Evolutionary conservation across 2,113 vertebrate genomes (phyloP).

Genomic region (Mus pahari): DNA sequence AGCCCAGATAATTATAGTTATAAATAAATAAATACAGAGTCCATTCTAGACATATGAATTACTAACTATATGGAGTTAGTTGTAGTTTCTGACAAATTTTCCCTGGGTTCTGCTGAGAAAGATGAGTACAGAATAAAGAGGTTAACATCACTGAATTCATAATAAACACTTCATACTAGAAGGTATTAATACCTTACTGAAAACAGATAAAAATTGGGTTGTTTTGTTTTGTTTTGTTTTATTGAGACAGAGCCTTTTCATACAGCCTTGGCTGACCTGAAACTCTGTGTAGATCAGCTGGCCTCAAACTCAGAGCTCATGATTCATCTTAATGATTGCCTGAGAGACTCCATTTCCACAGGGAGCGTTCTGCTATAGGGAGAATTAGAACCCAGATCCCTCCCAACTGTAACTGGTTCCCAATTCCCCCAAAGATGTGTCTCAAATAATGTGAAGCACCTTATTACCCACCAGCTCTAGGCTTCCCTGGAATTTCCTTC

Average conservation of each 20-base stretch:
- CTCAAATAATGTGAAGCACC: not conserved
- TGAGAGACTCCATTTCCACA: not conserved
- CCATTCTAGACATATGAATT: not conserved
- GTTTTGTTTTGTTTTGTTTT: not conserved
- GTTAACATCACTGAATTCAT: conserved; percentile 43
- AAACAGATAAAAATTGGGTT: not conserved
- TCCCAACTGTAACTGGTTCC: conserved; percentile 9
- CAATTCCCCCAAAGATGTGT: not conserved
- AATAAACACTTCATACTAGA: not conserved
- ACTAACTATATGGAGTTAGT: not conserved
- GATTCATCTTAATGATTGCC: not conserved
- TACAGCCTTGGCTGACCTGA: not conserved
- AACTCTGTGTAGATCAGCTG: not conserved
- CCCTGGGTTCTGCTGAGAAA: conserved; percentile 1
- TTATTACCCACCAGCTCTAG: not conserved
- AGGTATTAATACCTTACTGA: not conserved
- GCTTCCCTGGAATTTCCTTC: conserved; percentile 10
- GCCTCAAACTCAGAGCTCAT: not conserved
- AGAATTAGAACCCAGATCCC: not conserved
- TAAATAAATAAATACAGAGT: conserved; percentile 15
- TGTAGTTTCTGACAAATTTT: conserved; percentile 15
- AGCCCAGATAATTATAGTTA: not conserved
- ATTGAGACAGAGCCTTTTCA: not conserved
- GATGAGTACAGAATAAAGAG: not conserved
- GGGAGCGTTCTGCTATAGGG: not conserved